Evolutionary conservation across 1,140 invertebrate genomes (phyloP), one percentile per base, ranked within the genome.

Genomic region (Bombus impatiens): DNA sequence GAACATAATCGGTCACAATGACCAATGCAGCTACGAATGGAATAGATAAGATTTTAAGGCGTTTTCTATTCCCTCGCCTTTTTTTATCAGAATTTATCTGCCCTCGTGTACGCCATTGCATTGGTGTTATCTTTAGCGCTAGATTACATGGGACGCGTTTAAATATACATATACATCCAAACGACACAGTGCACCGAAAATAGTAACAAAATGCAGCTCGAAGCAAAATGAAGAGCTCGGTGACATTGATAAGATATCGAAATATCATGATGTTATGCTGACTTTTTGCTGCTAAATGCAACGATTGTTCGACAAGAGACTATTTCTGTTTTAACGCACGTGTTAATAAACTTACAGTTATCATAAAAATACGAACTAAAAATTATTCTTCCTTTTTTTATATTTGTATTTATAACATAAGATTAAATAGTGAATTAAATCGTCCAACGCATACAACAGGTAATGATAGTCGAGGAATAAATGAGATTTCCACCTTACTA

Each of bases 111-210:
- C 40, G 74, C 32, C 44, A 44, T 76, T 76, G 44, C 74, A 32
- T 53, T 12, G 44, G 44, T 22, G 74, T 76, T 76, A 76, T 76
- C 74, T 53, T 76, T 35, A 32, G n/a, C 72, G 42, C 47, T 75
- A 76, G 74, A 76, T 76, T 76, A 76, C 74, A 22, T 22, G 42
- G 71, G 71, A 44, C 71, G 22, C n/a, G 74, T 76, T 76, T 53
- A 76, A 44, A 67, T 62, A 62, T n/a, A 62, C 12, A n/a, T 62
- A 13, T n/a, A 28, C 6, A 4, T 13, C 3, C 1, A 4, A 62
- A 47, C 42, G 42, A 32, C 42, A 74, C 72, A 74, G 13, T 25
- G 72, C 15, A 53, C 44, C 44, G 40, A 76, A 76, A 76, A 76
- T 76, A 75, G 74, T 32, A 35, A 74, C 40, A 44, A 74, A 76